A percentile compares a stretch with the other conserved stretches of the same genome.
Conservation (phyloP, 2,113 vertebrate species). For the Pogona vitticeps region DNA sequence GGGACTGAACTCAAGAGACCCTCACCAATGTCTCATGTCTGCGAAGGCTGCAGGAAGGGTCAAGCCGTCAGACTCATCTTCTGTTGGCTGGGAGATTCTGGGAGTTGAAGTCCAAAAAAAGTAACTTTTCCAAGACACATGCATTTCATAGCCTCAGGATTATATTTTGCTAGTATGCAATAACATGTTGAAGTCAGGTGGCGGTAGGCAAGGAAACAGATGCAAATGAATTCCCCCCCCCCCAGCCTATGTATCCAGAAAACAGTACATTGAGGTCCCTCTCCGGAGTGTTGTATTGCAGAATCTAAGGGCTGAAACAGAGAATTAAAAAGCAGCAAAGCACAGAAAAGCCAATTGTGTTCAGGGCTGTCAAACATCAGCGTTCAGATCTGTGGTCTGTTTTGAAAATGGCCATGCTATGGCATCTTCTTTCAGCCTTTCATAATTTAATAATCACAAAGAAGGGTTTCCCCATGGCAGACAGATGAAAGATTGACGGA, state of each 20-base stretch:
- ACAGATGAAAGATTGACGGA: background rate
- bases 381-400: background rate
- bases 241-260: background rate
- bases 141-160: no score
- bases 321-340: background rate
- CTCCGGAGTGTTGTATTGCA: background rate
- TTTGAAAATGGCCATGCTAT: background rate
- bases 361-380: background rate
- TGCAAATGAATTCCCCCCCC: background rate
- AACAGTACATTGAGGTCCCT: background rate
- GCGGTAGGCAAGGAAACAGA: background rate
- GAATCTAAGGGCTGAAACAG: background rate
- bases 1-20: no score
- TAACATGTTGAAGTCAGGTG: background rate
- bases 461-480: background rate
- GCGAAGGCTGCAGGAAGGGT: no score
- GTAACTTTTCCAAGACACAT: no score
- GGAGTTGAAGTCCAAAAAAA: no score
- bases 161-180: background rate
- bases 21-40: no score
- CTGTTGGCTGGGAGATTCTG: no score
- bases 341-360: background rate
- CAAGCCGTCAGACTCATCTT: no score
- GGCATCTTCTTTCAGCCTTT: background rate
- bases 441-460: background rate